A percentile compares a stretch with the other conserved stretches of the same genome.
These are phyloP conservation scores for Pampus argenteus DNA, from an alignment of 2,797 vertebrate genomes.

Conservation along the genomic window DNA sequence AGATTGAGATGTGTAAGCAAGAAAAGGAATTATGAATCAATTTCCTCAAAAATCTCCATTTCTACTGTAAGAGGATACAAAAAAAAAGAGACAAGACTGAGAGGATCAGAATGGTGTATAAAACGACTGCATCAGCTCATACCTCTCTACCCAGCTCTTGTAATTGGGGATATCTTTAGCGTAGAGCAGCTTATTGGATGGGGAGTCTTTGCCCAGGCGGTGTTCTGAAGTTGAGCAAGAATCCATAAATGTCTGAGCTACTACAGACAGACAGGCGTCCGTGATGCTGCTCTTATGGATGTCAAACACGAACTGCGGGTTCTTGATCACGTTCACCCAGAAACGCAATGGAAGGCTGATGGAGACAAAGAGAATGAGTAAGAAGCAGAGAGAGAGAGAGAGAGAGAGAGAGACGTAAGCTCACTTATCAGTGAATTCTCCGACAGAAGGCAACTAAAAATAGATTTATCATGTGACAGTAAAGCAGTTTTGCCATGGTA, in stretches of 20 bases:
- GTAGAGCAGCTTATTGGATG: constrained; percentile 97
- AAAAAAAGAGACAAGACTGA: constrained; percentile 33
- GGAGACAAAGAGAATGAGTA: constrained; percentile 33
- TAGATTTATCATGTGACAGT: not conserved
- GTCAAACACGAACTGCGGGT: constrained; percentile 98
- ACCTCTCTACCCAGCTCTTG: constrained; percentile 99
- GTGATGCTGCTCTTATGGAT: constrained; percentile 99
- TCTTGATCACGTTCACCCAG: constrained; percentile 99
- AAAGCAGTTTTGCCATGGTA: not conserved
- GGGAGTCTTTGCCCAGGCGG: constrained; percentile 96
- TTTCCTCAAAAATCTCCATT: constrained; percentile 37
- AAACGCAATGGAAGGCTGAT: constrained; percentile 95
- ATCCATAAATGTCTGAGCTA: constrained; percentile 99
- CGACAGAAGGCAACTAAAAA: not conserved
- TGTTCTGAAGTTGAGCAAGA: constrained; percentile 98
- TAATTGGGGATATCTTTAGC: constrained; percentile 99
- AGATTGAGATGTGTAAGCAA: constrained; percentile 10
- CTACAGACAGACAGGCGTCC: constrained; percentile 96
- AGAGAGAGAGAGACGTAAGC: not conserved
- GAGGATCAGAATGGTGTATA: constrained; percentile 10
- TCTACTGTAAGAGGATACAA: constrained; percentile 47
- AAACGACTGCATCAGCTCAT: constrained; percentile 47
- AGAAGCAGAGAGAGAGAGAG: not conserved
- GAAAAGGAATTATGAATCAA: constrained; percentile 55
- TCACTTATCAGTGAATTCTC: not conserved